phyloP scores from a whole-genome alignment of 2,888 invertebrate species.

The Xestobium rufovillosum region DNA sequence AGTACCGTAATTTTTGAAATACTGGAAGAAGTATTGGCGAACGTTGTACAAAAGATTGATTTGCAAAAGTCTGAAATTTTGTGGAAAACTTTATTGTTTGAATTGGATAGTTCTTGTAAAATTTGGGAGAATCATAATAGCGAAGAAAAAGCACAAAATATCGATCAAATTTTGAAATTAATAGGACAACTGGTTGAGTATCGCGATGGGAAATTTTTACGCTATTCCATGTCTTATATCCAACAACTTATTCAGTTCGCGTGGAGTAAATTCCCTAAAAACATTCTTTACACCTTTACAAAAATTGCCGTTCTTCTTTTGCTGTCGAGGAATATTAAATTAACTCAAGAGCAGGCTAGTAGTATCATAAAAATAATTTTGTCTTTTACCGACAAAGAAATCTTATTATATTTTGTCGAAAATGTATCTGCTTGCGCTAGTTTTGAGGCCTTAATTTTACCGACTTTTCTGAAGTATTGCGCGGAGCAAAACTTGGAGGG shows the following conservation, averaged over 20 bases:
- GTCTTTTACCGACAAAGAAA: slow-evolving; percentile 47
- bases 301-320: slow-evolving; percentile 54
- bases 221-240: slow-evolving; percentile 53
- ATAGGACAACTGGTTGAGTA: slow-evolving; percentile 55
- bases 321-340: slow-evolving; percentile 52
- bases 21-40: slow-evolving; percentile 55
- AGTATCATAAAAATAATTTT: slow-evolving; percentile 59
- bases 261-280: slow-evolving; percentile 42
- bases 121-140: slow-evolving; percentile 16
- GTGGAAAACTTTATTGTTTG: slow-evolving; percentile 51
- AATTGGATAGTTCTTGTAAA: slow-evolving; percentile 29
- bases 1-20: slow-evolving; percentile 53
- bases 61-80: slow-evolving; percentile 57
- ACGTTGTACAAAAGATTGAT: slow-evolving; percentile 55
- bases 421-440: slow-evolving; percentile 58
- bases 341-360: slow-evolving; percentile 67
- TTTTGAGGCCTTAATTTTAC: slow-evolving; percentile 67
- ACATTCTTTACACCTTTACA: slow-evolving; percentile 45
- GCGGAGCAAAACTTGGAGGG: slow-evolving; percentile 48
- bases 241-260: slow-evolving; percentile 49
- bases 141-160: slow-evolving; percentile 19
- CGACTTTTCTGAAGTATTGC: slow-evolving; percentile 56
- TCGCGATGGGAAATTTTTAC: slow-evolving; percentile 57
- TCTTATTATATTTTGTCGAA: slow-evolving; percentile 58
- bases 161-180: slow-evolving; percentile 46